These are phyloP conservation scores for Arctopsyche grandis DNA, from an alignment of 1,140 invertebrate species.

Conservation along the genomic window DNA sequence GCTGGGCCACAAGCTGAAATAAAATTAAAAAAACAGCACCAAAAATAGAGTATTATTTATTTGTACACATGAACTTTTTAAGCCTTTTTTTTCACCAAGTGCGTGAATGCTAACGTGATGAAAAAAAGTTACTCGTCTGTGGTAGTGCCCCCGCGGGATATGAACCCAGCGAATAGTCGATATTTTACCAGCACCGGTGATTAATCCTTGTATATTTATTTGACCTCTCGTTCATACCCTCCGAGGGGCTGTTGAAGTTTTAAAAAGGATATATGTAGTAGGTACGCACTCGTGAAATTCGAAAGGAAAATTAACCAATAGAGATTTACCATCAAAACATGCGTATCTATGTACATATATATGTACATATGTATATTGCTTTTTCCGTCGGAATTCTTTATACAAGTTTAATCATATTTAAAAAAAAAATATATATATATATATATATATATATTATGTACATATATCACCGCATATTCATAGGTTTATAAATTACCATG, in stretches of 20 bases:
- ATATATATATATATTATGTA: too few relatives aligned
- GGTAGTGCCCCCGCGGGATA: conserved; percentile 20
- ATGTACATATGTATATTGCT: too few relatives aligned
- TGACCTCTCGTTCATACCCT: conserved; percentile 28
- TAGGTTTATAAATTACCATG: too few relatives aligned
- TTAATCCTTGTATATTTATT: conserved; percentile 40
- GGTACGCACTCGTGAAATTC: conserved; percentile 13
- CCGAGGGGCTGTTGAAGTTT: conserved; percentile 35
- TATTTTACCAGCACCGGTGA: conserved; percentile 32
- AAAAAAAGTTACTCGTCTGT: conserved; percentile 33
- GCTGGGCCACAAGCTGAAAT: neutral
- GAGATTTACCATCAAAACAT: too few relatives aligned
- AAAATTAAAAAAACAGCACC: neutral
- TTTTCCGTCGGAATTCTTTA: too few relatives aligned
- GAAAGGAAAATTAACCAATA: neutral
- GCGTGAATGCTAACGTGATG: conserved; percentile 29
- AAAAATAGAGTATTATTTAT: neutral
- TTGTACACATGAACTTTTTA: neutral
- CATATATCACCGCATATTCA: too few relatives aligned
- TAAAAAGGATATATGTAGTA: conserved; percentile 27
- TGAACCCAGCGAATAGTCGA: conserved; percentile 19
- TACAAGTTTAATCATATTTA: too few relatives aligned
- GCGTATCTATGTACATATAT: too few relatives aligned
- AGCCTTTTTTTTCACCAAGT: neutral
- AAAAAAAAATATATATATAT: too few relatives aligned